Base-by-base conservation (phyloP, 2,113 vertebrate genomes). In the Trematomus loennbergii region DNA sequence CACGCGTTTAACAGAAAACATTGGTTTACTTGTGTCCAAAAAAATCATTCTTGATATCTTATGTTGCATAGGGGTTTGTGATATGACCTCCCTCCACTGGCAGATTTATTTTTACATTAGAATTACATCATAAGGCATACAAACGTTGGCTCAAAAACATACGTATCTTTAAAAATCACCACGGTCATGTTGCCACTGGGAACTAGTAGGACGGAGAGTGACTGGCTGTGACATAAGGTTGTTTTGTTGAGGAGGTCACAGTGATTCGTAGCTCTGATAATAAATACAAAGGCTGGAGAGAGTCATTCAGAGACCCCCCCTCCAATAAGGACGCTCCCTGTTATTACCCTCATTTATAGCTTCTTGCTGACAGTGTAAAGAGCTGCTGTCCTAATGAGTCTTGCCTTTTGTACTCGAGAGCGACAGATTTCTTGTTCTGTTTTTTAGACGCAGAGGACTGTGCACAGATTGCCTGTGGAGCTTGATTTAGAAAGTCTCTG, bases 341-440 rank as follows among this genome's bases (percentile, higher is more conserved):
- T 78, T 62, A 84, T 83, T 66, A 76, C 57, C 46, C 60, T 81
- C 49, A 25, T 25, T 87, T 57, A 12, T 22, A 48, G 80, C 64
- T 83, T 11, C 1, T 9, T n/a, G 57, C 61, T 57, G 65, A 80
- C 70, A 54, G 65, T n/a, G 61, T 58, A 25, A 33, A 49, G 10
- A 29, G 16, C 43, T 4, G 0, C 36, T 36, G 22, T 18, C 29
- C 16, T 53, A 62, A 70, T 66, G 50, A 68, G 58, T 58, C 63
- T 55, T 78, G 4, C 49, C 54, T 45, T 46, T 65, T 59, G 17
- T 59, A 15, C 49, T 58, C 15, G 45, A 67, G 52, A 61, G 46
- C 52, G 18, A 40, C 7, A n/a, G 29, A 65, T 52, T 55, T 71
- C 0, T 59, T 45, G 48, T 10, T 64, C 13, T 25, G 25, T 15